Evolutionary conservation across 2,113 vertebrate genomes (phyloP).

Genomic region (Odocoileus hemionus): DNA sequence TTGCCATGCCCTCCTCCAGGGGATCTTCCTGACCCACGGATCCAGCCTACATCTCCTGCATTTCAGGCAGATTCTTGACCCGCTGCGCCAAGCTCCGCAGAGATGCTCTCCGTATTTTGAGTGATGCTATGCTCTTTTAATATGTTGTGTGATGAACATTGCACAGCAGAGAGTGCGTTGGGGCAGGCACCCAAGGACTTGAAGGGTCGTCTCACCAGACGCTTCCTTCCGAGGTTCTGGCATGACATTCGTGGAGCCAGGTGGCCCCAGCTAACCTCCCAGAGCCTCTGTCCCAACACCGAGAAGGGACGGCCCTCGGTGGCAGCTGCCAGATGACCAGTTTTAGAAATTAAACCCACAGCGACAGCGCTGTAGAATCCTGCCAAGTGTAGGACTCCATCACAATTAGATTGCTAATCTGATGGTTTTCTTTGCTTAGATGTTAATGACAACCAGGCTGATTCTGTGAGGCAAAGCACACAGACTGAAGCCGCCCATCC

Average conservation of each 20-base stretch:
- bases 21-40: background rate
- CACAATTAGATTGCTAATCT: background rate
- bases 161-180: rapidly evolving
- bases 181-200: rapidly evolving
- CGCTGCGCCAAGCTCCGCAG: background rate
- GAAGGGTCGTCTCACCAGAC: background rate
- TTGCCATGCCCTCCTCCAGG: background rate
- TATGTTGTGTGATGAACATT: rapidly evolving
- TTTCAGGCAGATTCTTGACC: background rate
- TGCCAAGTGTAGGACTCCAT: background rate
- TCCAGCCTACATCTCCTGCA: background rate
- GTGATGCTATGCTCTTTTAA: background rate
- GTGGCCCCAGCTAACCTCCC: too few relatives aligned
- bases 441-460: background rate
- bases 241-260: too few relatives aligned
- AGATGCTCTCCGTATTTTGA: rapidly evolving
- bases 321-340: background rate
- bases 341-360: background rate
- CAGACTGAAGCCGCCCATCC: rapidly evolving
- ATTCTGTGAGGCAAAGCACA: rapidly evolving
- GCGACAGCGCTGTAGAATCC: background rate
- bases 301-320: rapidly evolving
- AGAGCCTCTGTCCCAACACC: too few relatives aligned
- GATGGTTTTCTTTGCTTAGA: background rate
- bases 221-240: background rate